phyloP scores from a whole-genome alignment of 2,797 vertebrate species.

The Gymnodraco acuticeps region DNA sequence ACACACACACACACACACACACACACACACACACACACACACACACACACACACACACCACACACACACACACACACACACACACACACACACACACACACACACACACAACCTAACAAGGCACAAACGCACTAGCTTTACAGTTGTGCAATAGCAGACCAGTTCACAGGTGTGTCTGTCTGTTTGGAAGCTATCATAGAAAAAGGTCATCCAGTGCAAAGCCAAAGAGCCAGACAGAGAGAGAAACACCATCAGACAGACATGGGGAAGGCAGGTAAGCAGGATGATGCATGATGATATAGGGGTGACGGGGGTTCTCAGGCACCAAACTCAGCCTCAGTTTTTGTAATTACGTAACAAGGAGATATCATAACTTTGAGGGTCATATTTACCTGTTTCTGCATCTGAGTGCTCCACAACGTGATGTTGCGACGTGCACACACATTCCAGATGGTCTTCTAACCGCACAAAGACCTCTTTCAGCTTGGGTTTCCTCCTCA shows the following conservation, averaged over 20 bases:
- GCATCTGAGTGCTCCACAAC: conserved; percentile 91
- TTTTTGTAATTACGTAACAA: not conserved
- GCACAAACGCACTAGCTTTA: conserved; percentile 46
- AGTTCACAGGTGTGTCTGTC: conserved; percentile 57
- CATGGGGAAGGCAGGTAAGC: conserved; percentile 28
- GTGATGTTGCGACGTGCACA: conserved; percentile 90
- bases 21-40: no score
- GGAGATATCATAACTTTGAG: not conserved
- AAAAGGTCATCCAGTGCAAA: conserved; percentile 70
- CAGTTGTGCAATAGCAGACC: conserved; percentile 60
- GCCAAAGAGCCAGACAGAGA: conserved; percentile 54
- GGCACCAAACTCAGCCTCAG: conserved; percentile 31
- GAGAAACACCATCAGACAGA: conserved; percentile 27
- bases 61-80: no score
- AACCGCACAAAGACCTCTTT: conserved; percentile 97
- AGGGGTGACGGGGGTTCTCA: conserved; percentile 7
- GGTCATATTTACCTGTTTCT: conserved; percentile 89
- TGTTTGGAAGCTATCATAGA: conserved; percentile 40
- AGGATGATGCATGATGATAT: conserved; percentile 18
- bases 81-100: conserved; percentile 17
- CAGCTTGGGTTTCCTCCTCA: conserved; percentile 95
- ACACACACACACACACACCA: no score
- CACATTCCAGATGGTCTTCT: conserved; percentile 98
- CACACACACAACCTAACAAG: conserved; percentile 32
- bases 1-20: no score